Base-by-base conservation (phyloP, 2,113 vertebrate genomes). In the Brevimyrus niger region DNA sequence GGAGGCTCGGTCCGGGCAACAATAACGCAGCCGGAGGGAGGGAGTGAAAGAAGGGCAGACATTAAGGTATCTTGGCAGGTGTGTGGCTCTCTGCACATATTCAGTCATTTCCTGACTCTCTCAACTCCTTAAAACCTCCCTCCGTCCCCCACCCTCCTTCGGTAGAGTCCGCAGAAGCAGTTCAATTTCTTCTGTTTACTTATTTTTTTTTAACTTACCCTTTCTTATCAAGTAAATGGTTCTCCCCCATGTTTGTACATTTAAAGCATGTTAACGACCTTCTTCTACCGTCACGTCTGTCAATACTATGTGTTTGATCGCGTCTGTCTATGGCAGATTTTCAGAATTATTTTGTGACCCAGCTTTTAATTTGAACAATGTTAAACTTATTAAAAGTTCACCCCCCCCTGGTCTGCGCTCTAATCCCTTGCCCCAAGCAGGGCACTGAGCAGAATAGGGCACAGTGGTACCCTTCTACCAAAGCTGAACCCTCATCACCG, bases 371-470 rank as follows among this genome's bases (percentile, higher is more conserved):
- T 91, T 93, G 90, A 93, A 93, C 92, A 92, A 90, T 87, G 91
- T 92, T 91, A 69, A 92, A 92, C 92, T 92, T 90, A 65, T 90
- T 90, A 93, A 92, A 91, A 31, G 87, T 82, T 90, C 89, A 88
- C 90, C 31, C 38, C 21, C 51, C 83, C 50, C 17, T 0, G 76
- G 51, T 21, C 13, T 53, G 87, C 82, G 89, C 90, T 90, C 90
- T 94, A 95, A 95, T 95, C 94, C 92, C 15, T 91, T 50, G 91
- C 93, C 93, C 93, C 92, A 89, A 92, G 76, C 90, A 89, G 92
- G 94, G 91, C 87, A 91, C 58, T 53, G 19, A 7, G 53, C 46
- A 91, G 91, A 94, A 95, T 92, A 91, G 89, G 89, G 89, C 92
- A 55, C 91, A 92, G 92, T 93, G 89, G 92, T 93, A 89, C 92